A percentile compares a stretch with the other conserved stretches of the same genome.
Evolutionary conservation across 2,797 vertebrate species (phyloP).

Genomic region (Gymnopithys bicolor): DNA sequence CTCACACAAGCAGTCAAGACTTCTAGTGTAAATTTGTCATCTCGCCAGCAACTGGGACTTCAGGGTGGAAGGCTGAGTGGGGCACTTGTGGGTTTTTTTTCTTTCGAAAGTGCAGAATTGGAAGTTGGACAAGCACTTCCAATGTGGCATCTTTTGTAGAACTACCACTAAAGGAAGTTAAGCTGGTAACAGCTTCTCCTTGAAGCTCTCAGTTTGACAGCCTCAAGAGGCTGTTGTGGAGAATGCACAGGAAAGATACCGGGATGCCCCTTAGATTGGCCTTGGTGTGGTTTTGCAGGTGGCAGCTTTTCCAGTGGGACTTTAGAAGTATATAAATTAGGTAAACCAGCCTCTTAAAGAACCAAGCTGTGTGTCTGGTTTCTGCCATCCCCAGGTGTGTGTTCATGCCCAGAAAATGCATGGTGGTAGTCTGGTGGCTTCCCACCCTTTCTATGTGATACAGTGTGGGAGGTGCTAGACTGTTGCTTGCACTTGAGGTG

Average conservation of each 20-base stretch:
- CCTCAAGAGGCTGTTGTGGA: background rate
- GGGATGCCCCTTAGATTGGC: accelerated
- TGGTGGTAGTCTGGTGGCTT: background rate
- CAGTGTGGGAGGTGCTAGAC: background rate
- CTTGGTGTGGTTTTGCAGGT: background rate
- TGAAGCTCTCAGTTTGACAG: background rate
- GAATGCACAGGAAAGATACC: background rate
- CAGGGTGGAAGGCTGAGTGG: background rate
- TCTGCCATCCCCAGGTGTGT: background rate
- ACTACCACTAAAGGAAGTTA: background rate
- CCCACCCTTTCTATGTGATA: background rate
- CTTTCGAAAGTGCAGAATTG: background rate
- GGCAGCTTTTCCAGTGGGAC: background rate
- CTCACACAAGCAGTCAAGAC: background rate
- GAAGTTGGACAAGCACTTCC: background rate
- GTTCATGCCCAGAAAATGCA: accelerated
- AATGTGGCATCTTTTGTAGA: background rate
- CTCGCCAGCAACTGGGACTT: background rate
- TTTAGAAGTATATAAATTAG: background rate
- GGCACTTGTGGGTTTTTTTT: background rate
- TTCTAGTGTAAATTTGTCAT: background rate
- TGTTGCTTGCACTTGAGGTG: background rate
- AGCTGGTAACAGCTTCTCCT: background rate
- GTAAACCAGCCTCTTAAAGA: background rate
- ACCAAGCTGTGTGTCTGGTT: background rate